phyloP scores from a whole-genome alignment of 2,113 vertebrate species.

The Dicrurus megarhynchus region DNA sequence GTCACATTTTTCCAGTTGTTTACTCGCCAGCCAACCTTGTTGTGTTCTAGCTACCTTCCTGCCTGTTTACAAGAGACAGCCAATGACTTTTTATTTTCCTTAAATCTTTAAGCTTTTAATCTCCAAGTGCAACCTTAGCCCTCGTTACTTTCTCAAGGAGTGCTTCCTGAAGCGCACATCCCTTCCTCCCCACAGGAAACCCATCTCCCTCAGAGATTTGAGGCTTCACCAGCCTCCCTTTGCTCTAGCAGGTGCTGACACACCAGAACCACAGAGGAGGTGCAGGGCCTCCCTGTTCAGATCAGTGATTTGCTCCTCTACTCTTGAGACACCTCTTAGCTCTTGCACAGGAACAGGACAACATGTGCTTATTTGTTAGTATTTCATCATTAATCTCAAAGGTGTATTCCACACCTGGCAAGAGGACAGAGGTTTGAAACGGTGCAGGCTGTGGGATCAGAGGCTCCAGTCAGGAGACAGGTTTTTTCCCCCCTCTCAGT shows the following conservation, averaged over 20 bases:
- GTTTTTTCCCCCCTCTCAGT: not conserved
- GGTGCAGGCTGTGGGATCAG: not conserved
- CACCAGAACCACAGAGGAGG: not conserved
- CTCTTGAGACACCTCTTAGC: not conserved
- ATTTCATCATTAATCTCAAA: not conserved
- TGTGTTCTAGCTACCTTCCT: not conserved
- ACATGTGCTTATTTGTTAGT: not conserved
- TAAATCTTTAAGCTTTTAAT: not conserved
- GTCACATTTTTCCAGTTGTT: not conserved
- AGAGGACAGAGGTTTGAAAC: not conserved
- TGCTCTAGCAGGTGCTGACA: not conserved
- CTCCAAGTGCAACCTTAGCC: not conserved
- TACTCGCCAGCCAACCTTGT: not conserved
- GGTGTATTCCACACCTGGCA: not conserved
- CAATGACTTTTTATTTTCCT: not conserved
- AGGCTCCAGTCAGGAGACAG: not conserved
- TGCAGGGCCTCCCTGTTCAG: not conserved
- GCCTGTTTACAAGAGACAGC: not conserved
- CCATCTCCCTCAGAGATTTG: not conserved
- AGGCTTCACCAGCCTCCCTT: not conserved
- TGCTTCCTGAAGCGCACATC: not conserved
- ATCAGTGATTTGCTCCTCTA: not conserved
- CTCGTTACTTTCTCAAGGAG: not conserved
- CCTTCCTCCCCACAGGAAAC: not conserved
- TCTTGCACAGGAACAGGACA: not conserved